Percentiles rank a stretch among this genome's conserved stretches.
phyloP scores from a whole-genome alignment of 2,113 vertebrate species.

The Mesoclemmys tuberculata region DNA sequence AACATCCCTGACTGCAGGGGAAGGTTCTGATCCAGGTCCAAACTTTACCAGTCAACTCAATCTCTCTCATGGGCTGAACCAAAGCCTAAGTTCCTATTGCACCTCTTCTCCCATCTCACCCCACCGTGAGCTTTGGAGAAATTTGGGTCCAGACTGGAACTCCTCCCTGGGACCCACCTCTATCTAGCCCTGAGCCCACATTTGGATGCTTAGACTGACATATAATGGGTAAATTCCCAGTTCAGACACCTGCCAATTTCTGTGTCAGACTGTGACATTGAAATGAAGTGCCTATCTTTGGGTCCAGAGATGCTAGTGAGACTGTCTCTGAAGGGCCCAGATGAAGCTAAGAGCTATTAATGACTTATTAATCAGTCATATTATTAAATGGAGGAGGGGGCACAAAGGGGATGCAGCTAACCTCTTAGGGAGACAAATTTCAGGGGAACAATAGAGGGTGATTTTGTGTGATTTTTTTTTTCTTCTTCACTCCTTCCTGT shows the following conservation, averaged over 20 bases:
- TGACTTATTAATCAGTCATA: not conserved
- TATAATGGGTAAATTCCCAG: not conserved
- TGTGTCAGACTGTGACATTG: not conserved
- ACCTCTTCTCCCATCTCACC: not conserved
- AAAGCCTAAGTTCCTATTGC: not conserved
- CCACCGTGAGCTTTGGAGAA: not conserved
- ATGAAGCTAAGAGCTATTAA: not conserved
- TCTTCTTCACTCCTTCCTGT: not conserved
- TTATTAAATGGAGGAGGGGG: not conserved
- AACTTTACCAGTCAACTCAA: accelerated
- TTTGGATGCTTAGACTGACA: conserved; percentile 29
- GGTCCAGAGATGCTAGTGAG: not conserved
- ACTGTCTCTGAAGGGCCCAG: not conserved
- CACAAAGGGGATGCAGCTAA: not conserved
- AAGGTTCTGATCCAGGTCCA: not conserved
- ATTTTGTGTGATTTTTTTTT: not conserved
- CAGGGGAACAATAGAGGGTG: not conserved
- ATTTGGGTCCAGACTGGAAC: conserved; percentile 32
- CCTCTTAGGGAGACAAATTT: not conserved
- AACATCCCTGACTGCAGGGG: not conserved
- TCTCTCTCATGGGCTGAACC: not conserved
- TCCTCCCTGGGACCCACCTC: not conserved
- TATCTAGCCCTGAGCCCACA: conserved; percentile 14
- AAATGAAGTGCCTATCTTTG: not conserved
- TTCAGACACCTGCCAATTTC: not conserved